Base-by-base conservation (phyloP, 2,888 invertebrate genomes). In the Athalia rosae region DNA sequence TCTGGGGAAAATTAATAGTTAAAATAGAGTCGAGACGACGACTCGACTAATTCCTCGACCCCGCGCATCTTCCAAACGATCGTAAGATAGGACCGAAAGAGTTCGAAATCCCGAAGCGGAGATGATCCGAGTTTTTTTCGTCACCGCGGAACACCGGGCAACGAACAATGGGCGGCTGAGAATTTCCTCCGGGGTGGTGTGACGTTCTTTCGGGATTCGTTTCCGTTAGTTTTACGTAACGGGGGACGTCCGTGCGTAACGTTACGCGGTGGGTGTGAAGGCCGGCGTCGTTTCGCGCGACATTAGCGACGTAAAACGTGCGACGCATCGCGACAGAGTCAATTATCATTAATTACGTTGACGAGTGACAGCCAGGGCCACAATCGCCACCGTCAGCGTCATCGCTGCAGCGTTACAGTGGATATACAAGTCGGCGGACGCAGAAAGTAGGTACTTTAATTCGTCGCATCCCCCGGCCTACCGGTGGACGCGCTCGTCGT, bases 341-440 rank as follows among this genome's bases (percentile, higher is more conserved):
- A 89, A 89, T 89, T 89, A 87, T 87, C 86, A 89, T 89, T 89
- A 89, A 89, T 89, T 89, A 89, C 88, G 88, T 87, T 88, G 87
- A 85, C 88, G 89, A 89, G 88, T 89, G 88, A 89, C 89, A 88
- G 89, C 88, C 74, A 61, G 61, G 74, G 62, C 61, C 74, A 74
- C 62, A 45, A 74, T 59, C 59, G 13, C 61, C 48, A 74, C 15
- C 61, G 47, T 43, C 48, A 74, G n/a, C n/a, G 45, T 73, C n/a
- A 28, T 43, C 45, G 43, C 11, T 15, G 61, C 11, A 13, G n/a
- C 11, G 64, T 8, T 15, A n/a, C n/a, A 64, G 64, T 8, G 41
- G 4, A 45, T 11, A 41, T n/a, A 43, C 3, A 53, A 41, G 47
- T 41, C 5, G 61, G 53, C 74, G 74, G 74, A 74, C 74, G 74